phyloP scores from a whole-genome alignment of 1,140 invertebrate species.

The Ceratosolen fusciceps region DNA sequence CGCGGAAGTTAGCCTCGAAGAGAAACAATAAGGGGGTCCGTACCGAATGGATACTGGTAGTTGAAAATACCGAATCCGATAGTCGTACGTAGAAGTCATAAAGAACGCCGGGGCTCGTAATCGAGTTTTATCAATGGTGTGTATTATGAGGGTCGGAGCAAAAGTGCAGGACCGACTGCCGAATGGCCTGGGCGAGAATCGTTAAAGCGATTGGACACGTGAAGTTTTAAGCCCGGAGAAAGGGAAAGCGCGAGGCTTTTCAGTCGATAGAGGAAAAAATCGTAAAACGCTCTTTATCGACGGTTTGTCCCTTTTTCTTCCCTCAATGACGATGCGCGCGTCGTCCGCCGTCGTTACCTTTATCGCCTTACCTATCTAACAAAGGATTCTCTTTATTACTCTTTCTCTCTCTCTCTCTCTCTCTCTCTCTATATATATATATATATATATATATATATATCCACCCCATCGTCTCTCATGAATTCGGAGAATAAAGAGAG shows the following conservation, averaged over 20 bases:
- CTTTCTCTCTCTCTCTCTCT: conserved; percentile 9
- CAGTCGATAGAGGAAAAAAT: conserved; percentile 23
- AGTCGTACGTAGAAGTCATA: conserved; percentile 11
- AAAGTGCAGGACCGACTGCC: neutral
- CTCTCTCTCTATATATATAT: neutral
- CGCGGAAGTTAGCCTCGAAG: no score
- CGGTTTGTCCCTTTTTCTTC: conserved; percentile 12
- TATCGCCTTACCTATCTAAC: conserved; percentile 17
- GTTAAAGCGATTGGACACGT: conserved; percentile 43
- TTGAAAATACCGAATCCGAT: neutral
- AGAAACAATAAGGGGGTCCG: neutral
- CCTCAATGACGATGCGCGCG: neutral
- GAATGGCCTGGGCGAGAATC: conserved; percentile 1
- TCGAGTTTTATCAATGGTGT: conserved; percentile 27
- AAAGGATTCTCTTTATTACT: conserved; percentile 37
- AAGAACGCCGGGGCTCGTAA: conserved; percentile 13
- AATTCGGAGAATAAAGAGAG: conserved; percentile 33
- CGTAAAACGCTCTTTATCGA: conserved; percentile 47
- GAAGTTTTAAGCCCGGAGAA: neutral
- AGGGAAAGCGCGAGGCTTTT: conserved; percentile 28
- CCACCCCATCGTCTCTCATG: no score
- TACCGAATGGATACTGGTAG: neutral
- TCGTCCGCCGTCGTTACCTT: conserved; percentile 42
- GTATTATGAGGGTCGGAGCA: neutral
- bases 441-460: no score